Evolutionary conservation across 2,888 invertebrate species (phyloP).

Genomic region (Bibio marci): DNA sequence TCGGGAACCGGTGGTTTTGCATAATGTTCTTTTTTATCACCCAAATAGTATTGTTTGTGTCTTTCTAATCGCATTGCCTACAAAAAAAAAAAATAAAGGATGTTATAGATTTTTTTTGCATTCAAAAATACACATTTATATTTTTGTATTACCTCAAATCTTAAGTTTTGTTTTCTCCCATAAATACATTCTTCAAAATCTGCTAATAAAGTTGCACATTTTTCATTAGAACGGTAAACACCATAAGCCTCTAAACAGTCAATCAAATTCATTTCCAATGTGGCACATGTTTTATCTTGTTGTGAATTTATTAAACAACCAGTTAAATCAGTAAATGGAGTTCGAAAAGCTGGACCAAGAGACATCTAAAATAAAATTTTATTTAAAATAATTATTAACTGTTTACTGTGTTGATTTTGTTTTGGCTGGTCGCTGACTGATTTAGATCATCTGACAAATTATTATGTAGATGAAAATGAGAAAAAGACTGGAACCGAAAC

Average conservation of each 20-base stretch:
- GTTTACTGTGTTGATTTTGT: too few relatives aligned
- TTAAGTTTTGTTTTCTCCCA: constrained; percentile 37
- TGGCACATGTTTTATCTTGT: constrained; percentile 42
- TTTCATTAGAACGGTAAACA: constrained; percentile 38
- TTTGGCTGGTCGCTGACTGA: too few relatives aligned
- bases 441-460: too few relatives aligned
- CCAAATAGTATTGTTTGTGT: constrained; percentile 37
- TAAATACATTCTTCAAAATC: constrained; percentile 57
- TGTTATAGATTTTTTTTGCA: too few relatives aligned
- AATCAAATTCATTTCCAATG: constrained; percentile 49
- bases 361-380: constrained; percentile 32
- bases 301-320: constrained; percentile 47
- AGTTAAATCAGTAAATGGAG: constrained; percentile 55
- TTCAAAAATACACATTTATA: not conserved
- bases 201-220: constrained; percentile 42
- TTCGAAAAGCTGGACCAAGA: constrained; percentile 44
- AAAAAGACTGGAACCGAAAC: too few relatives aligned
- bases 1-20: constrained; percentile 36
- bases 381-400: too few relatives aligned
- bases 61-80: constrained; percentile 45
- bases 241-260: constrained; percentile 74
- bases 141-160: constrained; percentile 34
- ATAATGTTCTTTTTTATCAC: constrained; percentile 37
- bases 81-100: constrained; percentile 11
- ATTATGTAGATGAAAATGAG: too few relatives aligned